Percentiles rank a stretch among this genome's conserved stretches.
These are phyloP conservation scores for Adoxophyes honmai DNA, from an alignment of 1,140 invertebrate species.

Conservation along the genomic window DNA sequence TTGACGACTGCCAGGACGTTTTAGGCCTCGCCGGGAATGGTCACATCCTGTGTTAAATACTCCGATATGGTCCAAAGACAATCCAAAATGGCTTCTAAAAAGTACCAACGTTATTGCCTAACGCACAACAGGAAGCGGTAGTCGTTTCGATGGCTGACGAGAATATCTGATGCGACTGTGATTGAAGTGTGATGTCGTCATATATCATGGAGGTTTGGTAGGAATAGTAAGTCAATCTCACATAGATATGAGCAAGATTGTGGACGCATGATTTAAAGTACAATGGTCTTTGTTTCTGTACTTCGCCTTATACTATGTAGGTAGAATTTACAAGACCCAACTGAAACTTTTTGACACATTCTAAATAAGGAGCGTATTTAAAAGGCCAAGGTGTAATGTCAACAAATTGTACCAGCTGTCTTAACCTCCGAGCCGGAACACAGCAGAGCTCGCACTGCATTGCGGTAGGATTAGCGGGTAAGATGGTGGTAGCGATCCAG, in stretches of 20 bases:
- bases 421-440: too few relatives aligned
- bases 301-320: too few relatives aligned
- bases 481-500: too few relatives aligned
- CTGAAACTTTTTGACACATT: too few relatives aligned
- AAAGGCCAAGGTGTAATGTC: too few relatives aligned
- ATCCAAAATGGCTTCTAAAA: slow-evolving; percentile 14
- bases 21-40: too few relatives aligned
- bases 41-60: slow-evolving; percentile 6
- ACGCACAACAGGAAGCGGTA: slow-evolving; percentile 46
- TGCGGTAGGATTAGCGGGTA: too few relatives aligned
- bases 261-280: not conserved
- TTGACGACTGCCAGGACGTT: too few relatives aligned
- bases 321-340: too few relatives aligned
- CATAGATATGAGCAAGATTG: slow-evolving; percentile 1
- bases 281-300: not conserved
- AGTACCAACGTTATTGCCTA: slow-evolving; percentile 26
- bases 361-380: too few relatives aligned
- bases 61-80: slow-evolving; percentile 5
- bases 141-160: slow-evolving; percentile 42
- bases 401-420: too few relatives aligned
- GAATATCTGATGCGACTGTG: slow-evolving; percentile 45
- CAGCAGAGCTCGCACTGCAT: too few relatives aligned
- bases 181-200: slow-evolving; percentile 40
- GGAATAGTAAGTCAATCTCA: slow-evolving; percentile 32
- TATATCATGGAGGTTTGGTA: slow-evolving; percentile 30